These are phyloP conservation scores for Incurvaria masculella DNA, from an alignment of 2,888 invertebrate genomes.

Conservation along the genomic window DNA sequence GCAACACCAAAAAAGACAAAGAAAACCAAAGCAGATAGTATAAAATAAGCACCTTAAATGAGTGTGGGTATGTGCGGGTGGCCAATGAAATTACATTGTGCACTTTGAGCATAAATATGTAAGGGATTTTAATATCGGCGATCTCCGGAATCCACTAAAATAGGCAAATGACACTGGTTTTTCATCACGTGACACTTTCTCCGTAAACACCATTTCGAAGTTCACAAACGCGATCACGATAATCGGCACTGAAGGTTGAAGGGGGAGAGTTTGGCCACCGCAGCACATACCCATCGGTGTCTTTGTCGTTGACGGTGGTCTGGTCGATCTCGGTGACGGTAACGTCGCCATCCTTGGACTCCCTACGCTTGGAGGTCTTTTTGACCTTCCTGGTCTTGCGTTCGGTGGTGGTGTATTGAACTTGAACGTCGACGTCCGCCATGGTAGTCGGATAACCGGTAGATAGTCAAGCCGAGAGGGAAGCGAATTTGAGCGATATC, in stretches of 20 bases:
- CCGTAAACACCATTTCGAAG: not conserved
- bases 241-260: slow-evolving; percentile 25
- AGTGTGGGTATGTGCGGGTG: slow-evolving; percentile 56
- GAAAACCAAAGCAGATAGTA: too few relatives aligned
- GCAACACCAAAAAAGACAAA: too few relatives aligned
- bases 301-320: slow-evolving; percentile 62
- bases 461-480: slow-evolving; percentile 23
- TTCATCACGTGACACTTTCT: slow-evolving; percentile 24
- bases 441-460: slow-evolving; percentile 50
- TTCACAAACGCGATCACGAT: not conserved
- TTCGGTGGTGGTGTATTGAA: slow-evolving; percentile 81
- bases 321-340: slow-evolving; percentile 79
- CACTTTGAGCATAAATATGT: too few relatives aligned
- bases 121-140: too few relatives aligned
- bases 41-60: slow-evolving; percentile 51
- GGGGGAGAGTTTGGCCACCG: slow-evolving; percentile 43
- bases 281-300: slow-evolving; percentile 81
- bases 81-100: too few relatives aligned
- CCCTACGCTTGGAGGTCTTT: slow-evolving; percentile 76
- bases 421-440: slow-evolving; percentile 90
- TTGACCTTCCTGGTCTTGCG: slow-evolving; percentile 91
- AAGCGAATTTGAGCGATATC: slow-evolving; percentile 33
- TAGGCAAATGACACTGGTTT: slow-evolving; percentile 36
- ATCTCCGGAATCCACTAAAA: too few relatives aligned
- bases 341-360: slow-evolving; percentile 72